Evolutionary conservation across 1,140 invertebrate species (phyloP).

Genomic region (Hirudo medicinalis): DNA sequence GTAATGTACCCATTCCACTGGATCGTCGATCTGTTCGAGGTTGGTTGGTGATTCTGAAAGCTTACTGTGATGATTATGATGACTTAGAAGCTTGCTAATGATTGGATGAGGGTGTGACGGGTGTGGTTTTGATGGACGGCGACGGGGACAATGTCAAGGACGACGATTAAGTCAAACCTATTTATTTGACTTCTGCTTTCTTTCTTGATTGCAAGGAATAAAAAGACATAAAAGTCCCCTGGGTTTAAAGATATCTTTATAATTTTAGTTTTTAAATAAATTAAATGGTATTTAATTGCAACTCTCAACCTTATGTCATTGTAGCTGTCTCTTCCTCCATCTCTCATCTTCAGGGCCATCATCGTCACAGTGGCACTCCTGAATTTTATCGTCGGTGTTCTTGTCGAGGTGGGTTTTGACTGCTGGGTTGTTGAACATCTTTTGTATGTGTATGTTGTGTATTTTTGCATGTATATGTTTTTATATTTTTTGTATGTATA

Average conservation of each 20-base stretch:
- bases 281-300: not conserved
- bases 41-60: constrained; percentile 2
- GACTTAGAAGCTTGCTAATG: not conserved
- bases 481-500: too few species aligned
- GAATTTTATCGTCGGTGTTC: constrained; percentile 32
- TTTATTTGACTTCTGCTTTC: not conserved
- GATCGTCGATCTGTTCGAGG: constrained; percentile 23
- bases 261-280: not conserved
- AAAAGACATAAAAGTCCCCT: not conserved
- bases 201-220: not conserved
- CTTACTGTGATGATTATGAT: too few species aligned
- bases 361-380: constrained; percentile 31
- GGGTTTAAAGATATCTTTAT: not conserved
- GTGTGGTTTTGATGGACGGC: not conserved
- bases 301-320: constrained; percentile 15
- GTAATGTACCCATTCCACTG: constrained; percentile 23
- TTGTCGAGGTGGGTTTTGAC: constrained; percentile 34
- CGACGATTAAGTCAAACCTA: not conserved
- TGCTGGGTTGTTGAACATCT: too few species aligned
- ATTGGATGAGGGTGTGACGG: not conserved
- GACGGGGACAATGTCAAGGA: not conserved
- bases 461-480: too few species aligned
- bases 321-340: constrained; percentile 31
- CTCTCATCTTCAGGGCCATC: constrained; percentile 29
- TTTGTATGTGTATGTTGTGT: too few species aligned